Evolutionary conservation across 1,140 invertebrate genomes (phyloP), one percentile per base, ranked within the genome.

Genomic region (Prorops nasuta): DNA sequence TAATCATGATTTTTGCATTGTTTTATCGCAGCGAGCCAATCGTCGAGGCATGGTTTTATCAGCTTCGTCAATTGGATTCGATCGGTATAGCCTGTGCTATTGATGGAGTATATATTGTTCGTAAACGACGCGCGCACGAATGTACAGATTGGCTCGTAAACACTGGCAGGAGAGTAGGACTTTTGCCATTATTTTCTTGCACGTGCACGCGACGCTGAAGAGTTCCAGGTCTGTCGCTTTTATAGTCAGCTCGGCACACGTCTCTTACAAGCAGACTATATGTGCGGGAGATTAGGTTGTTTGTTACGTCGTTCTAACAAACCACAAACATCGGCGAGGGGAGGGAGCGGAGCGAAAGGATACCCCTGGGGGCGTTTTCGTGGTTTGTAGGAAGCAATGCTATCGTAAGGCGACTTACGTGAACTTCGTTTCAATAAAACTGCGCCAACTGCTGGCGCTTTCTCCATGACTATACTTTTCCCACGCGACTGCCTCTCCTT

Each of bases 261-360:
- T 51, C 56, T 52, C 64, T 57, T 63, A 67, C 68, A 66, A 63
- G 59, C 60, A 50, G 52, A 63, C 61, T 66, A 65, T 69, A 69
- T 68, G 66, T 72, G 66, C 51, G 54, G 66, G 62, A 72, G 67
- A 72, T 71, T 72, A 71, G 65, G 66, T 72, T 72, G 71, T 72
- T 72, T 72, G 68, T 72, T 72, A 72, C 61, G 65, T 70, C 58
- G 59, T 67, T 70, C 65, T 69, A 70, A 72, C 67, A 71, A 71
- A 62, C 68, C 66, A 44, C 66, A 56, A 64, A 63, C 59, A 60
- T 54, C 47, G 17, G 56, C 19, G 47, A 49, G 17, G 39, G 31
- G n/a, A 24, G 36, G 16, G 48, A 24, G 47, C 44, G 47, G 46
- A 18, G 14, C 35, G 41, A 45, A 51, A 56, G 49, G 55, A 61